phyloP scores from a whole-genome alignment of 2,113 vertebrate species.

The Scalopus aquaticus region DNA sequence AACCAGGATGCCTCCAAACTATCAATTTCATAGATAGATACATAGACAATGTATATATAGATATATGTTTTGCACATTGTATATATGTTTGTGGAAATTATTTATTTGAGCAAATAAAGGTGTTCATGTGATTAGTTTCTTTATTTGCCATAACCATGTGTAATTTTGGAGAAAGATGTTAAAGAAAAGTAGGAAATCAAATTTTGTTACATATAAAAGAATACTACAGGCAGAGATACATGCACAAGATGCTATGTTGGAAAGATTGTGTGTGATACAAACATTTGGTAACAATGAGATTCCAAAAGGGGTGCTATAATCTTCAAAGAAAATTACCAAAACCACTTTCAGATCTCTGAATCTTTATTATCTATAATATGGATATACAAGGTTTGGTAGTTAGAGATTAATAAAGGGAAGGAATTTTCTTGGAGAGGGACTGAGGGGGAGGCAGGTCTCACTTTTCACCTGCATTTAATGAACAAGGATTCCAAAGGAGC shows the following conservation, averaged over 20 bases:
- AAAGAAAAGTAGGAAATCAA: neutral
- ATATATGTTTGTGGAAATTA: neutral
- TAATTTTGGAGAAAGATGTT: constrained; percentile 28
- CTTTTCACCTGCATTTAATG: neutral
- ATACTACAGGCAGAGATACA: neutral
- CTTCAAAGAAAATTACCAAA: neutral
- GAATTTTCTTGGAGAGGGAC: neutral
- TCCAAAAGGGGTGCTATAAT: neutral
- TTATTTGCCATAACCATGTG: constrained; percentile 2
- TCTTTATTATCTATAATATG: neutral
- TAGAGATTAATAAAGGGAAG: neutral
- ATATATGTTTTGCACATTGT: neutral
- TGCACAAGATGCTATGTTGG: neutral
- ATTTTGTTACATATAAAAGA: neutral
- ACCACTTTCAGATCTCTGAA: neutral
- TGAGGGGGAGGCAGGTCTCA: neutral
- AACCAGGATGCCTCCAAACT: neutral
- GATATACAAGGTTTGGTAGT: neutral
- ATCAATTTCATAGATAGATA: neutral
- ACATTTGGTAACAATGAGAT: neutral
- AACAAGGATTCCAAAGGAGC: neutral
- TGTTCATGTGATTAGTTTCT: neutral
- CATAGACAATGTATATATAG: neutral
- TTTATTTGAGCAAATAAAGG: neutral
- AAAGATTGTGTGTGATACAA: neutral